A percentile compares a stretch with the other conserved stretches of the same genome.
Evolutionary conservation across 2,113 vertebrate genomes (phyloP).

Genomic region (Oenanthe oenanthe): DNA sequence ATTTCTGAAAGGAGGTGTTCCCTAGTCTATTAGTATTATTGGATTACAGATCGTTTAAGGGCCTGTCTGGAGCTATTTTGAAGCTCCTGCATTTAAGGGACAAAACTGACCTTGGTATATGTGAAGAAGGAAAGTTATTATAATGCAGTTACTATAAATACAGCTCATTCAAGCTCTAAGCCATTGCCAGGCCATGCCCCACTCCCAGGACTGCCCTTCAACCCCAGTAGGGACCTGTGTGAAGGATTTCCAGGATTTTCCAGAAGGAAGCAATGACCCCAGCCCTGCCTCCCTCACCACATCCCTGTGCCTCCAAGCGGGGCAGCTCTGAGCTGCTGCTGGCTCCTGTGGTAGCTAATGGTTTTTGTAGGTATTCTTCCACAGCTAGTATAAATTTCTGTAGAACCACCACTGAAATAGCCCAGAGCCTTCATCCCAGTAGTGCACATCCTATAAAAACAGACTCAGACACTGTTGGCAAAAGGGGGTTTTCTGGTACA

Average conservation of each 20-base stretch:
- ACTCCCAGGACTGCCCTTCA: not conserved
- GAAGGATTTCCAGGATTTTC: too few species aligned
- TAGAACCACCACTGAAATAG: not conserved
- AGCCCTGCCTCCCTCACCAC: not conserved
- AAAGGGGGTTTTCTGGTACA: not conserved
- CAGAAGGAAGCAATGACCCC: not conserved
- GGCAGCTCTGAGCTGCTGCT: not conserved
- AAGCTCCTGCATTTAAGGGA: not conserved
- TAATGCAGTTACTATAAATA: not conserved
- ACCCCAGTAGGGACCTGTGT: not conserved
- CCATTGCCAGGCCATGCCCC: not conserved
- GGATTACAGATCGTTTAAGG: not conserved
- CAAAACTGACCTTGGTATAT: not conserved
- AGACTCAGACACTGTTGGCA: not conserved
- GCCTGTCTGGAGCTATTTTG: not conserved
- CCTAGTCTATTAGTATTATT: not conserved
- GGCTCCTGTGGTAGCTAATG: accelerated
- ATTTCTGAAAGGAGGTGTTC: not conserved
- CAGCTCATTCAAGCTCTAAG: not conserved
- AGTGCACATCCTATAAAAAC: not conserved
- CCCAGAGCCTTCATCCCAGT: not conserved
- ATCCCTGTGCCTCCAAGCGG: not conserved
- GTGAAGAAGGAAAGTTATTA: not conserved
- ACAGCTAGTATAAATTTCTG: not conserved
- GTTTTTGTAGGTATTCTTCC: not conserved